Evolutionary conservation across 1,140 invertebrate genomes (phyloP), one percentile per base, ranked within the genome.

Genomic region (Diprion similis): DNA sequence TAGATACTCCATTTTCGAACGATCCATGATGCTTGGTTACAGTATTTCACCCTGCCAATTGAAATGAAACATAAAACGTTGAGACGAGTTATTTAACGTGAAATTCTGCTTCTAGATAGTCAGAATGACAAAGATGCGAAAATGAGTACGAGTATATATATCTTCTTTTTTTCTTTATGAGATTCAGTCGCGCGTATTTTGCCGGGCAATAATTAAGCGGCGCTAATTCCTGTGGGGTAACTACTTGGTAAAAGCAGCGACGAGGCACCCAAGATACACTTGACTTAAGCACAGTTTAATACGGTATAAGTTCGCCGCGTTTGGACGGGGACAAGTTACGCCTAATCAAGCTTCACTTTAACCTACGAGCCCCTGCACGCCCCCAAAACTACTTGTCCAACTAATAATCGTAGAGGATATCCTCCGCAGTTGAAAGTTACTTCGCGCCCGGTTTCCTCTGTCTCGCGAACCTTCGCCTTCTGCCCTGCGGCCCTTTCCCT

Each of bases 221-320:
- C 51, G n/a, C 51, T 59, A 59, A 59, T 59, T 59, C 11, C 51
- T 59, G 24, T 6, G 24, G 24, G 24, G 24, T 37, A 59, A 15
- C 11, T 59, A 59, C 51, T 59, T 59, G 51, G 51, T 59, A 59
- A 59, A 59, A 59, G 51, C 11, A 59, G 51, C 24, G 24, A 37
- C 24, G 24, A 37, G 51, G 6, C 51, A 6, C 24, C n/a, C 51
- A 59, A 59, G 51, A 59, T 59, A 59, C 51, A 59, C 51, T 59
- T 59, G 51, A 59, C 51, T 59, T 59, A 59, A 59, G 51, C 51
- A 59, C 51, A 59, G 51, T 59, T 59, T 59, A 59, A 59, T 59
- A 59, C 51, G 51, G 51, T 59, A 8, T 59, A 59, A 59, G 51
- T 59, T 59, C 51, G 51, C 51, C 11, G 51, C 51, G 51, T 59